These are phyloP conservation scores for Acleris laterana DNA, from an alignment of 2,888 invertebrate species.

Conservation along the genomic window DNA sequence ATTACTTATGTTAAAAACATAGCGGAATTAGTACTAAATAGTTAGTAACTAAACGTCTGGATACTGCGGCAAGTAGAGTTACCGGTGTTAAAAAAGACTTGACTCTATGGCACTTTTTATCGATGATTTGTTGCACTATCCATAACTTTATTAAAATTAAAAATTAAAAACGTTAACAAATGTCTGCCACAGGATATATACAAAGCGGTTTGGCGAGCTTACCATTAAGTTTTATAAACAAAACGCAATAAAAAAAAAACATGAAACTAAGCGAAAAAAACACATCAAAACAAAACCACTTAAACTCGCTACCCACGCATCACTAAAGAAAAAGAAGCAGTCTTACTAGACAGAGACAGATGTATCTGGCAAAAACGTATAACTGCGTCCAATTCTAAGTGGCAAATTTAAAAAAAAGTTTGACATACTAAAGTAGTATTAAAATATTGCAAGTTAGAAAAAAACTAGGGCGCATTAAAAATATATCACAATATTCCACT, in stretches of 20 bases:
- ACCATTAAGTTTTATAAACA: constrained; percentile 22
- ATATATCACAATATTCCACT: constrained; percentile 45
- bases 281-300: constrained; percentile 25
- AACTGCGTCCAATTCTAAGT: not conserved
- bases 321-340: constrained; percentile 1
- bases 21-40: no score
- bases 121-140: constrained; percentile 21
- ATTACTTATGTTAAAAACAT: no score
- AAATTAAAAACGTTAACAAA: not conserved
- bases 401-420: constrained; percentile 7
- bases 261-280: constrained; percentile 18
- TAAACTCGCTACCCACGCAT: not conserved
- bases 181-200: not conserved
- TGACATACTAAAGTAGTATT: constrained; percentile 26
- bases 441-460: constrained; percentile 43
- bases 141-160: constrained; percentile 6
- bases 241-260: constrained; percentile 23
- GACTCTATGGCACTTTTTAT: constrained; percentile 32
- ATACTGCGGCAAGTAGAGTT: not conserved
- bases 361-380: not conserved
- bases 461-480: constrained; percentile 48
- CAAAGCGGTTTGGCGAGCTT: constrained; percentile 4
- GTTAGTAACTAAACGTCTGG: no score
- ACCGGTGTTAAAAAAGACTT: constrained; percentile 3
- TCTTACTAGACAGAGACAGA: not conserved